phyloP scores from a whole-genome alignment of 2,113 vertebrate species.

The Melanocharis versteri region DNA sequence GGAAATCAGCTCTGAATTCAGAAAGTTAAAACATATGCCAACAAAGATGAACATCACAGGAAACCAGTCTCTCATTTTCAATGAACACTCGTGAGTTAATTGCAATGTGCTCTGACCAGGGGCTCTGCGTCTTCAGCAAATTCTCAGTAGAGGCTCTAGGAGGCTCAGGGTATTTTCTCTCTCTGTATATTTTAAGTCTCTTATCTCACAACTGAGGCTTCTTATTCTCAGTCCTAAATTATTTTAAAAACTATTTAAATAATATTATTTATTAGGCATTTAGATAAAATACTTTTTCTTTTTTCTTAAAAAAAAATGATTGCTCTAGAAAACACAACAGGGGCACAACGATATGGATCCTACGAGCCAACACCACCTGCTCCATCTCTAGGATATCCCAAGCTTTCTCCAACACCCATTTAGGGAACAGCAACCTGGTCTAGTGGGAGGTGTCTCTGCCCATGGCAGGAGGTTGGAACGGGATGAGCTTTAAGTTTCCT shows the following conservation, averaged over 20 bases:
- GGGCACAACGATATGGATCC: conserved; percentile 33
- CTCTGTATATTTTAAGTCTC: conserved; percentile 46
- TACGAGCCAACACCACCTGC: background rate
- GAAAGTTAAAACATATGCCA: conserved; percentile 17
- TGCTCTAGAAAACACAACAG: conserved; percentile 51
- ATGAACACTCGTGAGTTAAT: background rate
- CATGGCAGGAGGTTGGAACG: background rate
- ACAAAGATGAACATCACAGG: conserved; percentile 43
- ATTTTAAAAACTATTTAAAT: conserved; percentile 59
- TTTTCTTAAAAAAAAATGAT: background rate
- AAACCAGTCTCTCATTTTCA: conserved; percentile 34
- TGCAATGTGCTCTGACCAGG: background rate
- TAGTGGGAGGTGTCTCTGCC: background rate
- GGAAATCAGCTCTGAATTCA: conserved; percentile 21
- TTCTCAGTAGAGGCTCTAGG: conserved; percentile 78
- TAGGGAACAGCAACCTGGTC: background rate
- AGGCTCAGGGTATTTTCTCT: conserved; percentile 73
- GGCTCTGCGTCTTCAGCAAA: conserved; percentile 61
- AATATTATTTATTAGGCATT: conserved; percentile 65
- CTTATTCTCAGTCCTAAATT: conserved; percentile 45
- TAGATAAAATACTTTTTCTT: conserved; percentile 49
- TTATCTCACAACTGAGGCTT: conserved; percentile 29
- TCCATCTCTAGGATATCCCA: background rate
- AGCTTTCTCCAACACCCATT: background rate
- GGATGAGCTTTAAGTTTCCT: background rate